These are phyloP conservation scores for Himalopsyche japonica DNA, from an alignment of 2,888 invertebrate species.

Conservation along the genomic window DNA sequence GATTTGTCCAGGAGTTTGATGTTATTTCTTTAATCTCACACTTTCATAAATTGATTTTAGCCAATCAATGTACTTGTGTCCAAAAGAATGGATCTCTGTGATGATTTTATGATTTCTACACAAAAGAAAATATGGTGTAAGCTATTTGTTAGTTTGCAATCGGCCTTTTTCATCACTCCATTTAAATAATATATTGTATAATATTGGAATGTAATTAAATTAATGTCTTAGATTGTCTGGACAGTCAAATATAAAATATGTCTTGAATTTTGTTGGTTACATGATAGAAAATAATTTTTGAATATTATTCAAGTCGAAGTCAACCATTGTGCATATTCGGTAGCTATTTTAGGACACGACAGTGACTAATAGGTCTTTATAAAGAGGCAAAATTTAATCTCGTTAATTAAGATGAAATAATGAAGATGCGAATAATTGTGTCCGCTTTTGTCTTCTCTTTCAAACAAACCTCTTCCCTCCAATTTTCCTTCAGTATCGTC, in stretches of 20 bases:
- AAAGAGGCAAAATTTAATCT: constrained; percentile 40
- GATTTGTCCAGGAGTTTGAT: too few species aligned
- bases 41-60: too few species aligned
- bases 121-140: too few species aligned
- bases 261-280: not conserved
- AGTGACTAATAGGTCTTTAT: constrained; percentile 41
- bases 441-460: constrained; percentile 1
- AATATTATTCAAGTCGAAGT: not conserved
- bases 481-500: not conserved
- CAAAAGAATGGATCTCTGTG: too few species aligned
- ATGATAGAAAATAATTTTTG: not conserved
- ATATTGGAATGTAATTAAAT: too few species aligned
- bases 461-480: not conserved
- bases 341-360: constrained; percentile 32
- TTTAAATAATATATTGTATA: too few species aligned
- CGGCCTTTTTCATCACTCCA: too few species aligned
- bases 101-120: too few species aligned
- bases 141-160: too few species aligned
- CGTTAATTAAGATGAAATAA: constrained; percentile 42
- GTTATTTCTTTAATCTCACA: too few species aligned
- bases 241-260: not conserved
- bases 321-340: not conserved
- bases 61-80: too few species aligned
- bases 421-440: constrained; percentile 31
- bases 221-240: too few species aligned